Evolutionary conservation across 2,797 vertebrate species (phyloP), one percentile per base, ranked within the genome.

Genomic region (Arrhamphus sclerolepis): DNA sequence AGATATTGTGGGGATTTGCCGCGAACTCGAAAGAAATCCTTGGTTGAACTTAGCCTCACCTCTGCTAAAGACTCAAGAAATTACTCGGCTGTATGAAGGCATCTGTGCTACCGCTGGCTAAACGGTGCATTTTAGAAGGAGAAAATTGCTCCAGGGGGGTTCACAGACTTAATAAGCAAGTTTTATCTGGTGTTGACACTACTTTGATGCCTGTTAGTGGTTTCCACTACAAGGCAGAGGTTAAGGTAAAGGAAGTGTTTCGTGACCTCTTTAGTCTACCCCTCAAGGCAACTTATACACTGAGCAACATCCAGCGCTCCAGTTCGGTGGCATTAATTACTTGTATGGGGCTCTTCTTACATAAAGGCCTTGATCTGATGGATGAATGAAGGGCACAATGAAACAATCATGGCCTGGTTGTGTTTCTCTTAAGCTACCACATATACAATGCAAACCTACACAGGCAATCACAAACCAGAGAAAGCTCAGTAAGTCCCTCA

Each of bases 401-500:
- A 72, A 59, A 70, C 77, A 73, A 78, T 87, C 77, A 59, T 70
- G 72, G 71, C 65, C 81, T 52, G 81, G 90, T 86, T 89, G 83
- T 89, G 83, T 90, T 91, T 90, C 82, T 83, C 80, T 70, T 88
- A 76, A 79, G 80, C 82, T 82, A 73, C 72, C 78, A 79, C 69
- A 72, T 75, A 81, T 83, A 89, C 86, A 90, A 79, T 77, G 82
- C 76, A 91, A 91, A 91, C 83, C 80, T 83, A 80, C 79, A 90
- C 80, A 67, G 69, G 69, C 78, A 84, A 89, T 89, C 79, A 77
- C 78, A 88, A 91, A 92, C 72, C 91, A 44, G 65, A 70, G 58
- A 75, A 63, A 71, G 74, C 82, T 81, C 80, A 88, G 80, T 79
- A 72, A 87, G 73, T 85, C 82, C 82, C 43, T 79, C 46, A 74